Evolutionary conservation across 2,888 invertebrate genomes (phyloP), one percentile per base, ranked within the genome.

Genomic region (Thera obeliscata): DNA sequence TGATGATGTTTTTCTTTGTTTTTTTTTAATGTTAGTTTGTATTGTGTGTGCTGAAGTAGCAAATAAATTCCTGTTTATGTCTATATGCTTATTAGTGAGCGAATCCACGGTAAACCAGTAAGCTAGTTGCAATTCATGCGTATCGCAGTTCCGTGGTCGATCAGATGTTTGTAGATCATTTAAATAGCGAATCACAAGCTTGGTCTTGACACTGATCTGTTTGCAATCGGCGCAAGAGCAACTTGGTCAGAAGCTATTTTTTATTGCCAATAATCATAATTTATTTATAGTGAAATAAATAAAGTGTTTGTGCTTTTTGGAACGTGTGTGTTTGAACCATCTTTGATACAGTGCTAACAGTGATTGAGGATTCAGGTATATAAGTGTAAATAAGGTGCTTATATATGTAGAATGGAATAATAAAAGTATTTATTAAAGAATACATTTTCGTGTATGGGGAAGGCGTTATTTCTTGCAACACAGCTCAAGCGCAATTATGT

Each of bases 171-270:
- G 87, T 88, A 87, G 91, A 87, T 87, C 91, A 92, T 87, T 91
- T 93, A 93, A 89, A 93, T 91, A 92, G 87, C 87, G 87, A 86
- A 87, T 86, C 90, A 86, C 85, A 82, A 81, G 81, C 83, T 77
- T 73, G 81, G 61, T 77, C 81, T 86, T 90, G 89, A 89, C 92
- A 93, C 89, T 93, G 90, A 85, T 85, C 85, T 80, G 79, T 78
- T 74, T 76, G 78, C 76, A 67, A 79, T 78, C 83, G 79, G 61
- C 82, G 83, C 79, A 79, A 70, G 82, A 84, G 86, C 85, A 79
- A 12, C 61, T 50, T 43, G 11, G n/a, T 41, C n/a, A 6, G 11
- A 33, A 38, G 22, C 52, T 65, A 50, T 64, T 54, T 54, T 58
- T 52, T 7, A 36, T 56, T 50, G 38, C 3, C 22, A 59, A 12